Conservation (phyloP, 2,797 vertebrate genomes). For the Clarias pachynema region DNA sequence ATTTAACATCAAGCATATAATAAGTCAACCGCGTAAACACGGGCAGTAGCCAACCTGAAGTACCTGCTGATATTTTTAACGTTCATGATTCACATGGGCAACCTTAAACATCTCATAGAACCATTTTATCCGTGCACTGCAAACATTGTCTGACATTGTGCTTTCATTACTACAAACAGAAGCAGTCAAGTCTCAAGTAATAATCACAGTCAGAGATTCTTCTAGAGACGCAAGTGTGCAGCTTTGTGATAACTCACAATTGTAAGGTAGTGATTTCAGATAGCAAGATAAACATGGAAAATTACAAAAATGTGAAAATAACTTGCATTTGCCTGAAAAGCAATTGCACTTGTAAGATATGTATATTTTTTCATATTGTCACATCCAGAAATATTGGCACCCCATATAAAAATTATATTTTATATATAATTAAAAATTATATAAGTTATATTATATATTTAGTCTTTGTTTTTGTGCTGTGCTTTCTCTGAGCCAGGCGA, state of each 20-base stretch:
- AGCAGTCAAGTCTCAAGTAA: neutral
- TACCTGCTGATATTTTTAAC: neutral
- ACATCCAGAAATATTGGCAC: no score
- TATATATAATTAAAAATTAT: no score
- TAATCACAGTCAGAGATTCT: no score
- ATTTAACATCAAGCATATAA: no score
- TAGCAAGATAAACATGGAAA: neutral
- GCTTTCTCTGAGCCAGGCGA: no score
- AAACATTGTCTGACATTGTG: neutral
- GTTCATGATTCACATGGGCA: neutral
- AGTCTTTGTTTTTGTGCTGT: no score
- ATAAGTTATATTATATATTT: no score
- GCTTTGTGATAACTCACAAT: neutral
- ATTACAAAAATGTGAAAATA: neutral
- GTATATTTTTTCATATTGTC: neutral
- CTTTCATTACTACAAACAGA: neutral
- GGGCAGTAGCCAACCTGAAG: neutral
- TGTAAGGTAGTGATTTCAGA: no score
- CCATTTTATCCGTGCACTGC: neutral
- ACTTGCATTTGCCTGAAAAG: neutral
- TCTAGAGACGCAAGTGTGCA: neutral
- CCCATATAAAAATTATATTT: no score
- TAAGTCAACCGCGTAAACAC: no score
- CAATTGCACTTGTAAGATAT: neutral
- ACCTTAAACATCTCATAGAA: neutral